Evolutionary conservation across 2,888 invertebrate species (phyloP).

Genomic region (Pheosia gnoma): DNA sequence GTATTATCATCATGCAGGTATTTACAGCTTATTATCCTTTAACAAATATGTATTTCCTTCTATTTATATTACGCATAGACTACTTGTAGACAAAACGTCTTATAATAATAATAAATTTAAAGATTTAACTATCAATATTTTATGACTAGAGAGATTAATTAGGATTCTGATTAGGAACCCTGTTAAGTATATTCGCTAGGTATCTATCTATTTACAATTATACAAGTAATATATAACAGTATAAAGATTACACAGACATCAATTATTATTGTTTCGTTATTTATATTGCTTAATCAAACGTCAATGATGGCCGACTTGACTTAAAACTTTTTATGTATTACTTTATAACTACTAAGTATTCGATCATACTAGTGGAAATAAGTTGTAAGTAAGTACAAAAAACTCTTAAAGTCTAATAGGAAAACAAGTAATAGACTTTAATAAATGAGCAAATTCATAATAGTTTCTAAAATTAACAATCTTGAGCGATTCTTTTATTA

Average conservation of each 20-base stretch:
- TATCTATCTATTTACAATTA: conserved; percentile 36
- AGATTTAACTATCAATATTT: conserved; percentile 27
- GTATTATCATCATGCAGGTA: not conserved
- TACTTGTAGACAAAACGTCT: conserved; percentile 33
- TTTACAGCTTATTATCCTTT: not conserved
- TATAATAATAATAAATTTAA: conserved; percentile 24
- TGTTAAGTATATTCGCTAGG: conserved; percentile 40
- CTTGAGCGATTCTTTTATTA: not conserved
- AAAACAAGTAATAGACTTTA: too few relatives aligned
- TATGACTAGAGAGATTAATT: conserved; percentile 25
- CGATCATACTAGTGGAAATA: not conserved
- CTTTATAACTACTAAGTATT: not conserved
- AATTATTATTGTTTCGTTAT: conserved; percentile 53
- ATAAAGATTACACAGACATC: conserved; percentile 32
- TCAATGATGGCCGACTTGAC: conserved; percentile 16
- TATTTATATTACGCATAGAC: conserved; percentile 36
- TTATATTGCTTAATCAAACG: conserved; percentile 40
- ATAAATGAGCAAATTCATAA: conserved; percentile 1
- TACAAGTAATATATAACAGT: conserved; percentile 27
- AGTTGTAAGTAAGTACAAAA: too few relatives aligned
- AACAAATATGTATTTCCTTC: conserved; percentile 26
- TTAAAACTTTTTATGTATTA: not conserved
- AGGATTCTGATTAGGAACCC: conserved; percentile 58
- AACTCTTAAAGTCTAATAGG: too few relatives aligned
- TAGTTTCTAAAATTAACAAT: not conserved